Base-by-base conservation (phyloP, 2,797 vertebrate genomes). In the Lepus oiostolus region DNA sequence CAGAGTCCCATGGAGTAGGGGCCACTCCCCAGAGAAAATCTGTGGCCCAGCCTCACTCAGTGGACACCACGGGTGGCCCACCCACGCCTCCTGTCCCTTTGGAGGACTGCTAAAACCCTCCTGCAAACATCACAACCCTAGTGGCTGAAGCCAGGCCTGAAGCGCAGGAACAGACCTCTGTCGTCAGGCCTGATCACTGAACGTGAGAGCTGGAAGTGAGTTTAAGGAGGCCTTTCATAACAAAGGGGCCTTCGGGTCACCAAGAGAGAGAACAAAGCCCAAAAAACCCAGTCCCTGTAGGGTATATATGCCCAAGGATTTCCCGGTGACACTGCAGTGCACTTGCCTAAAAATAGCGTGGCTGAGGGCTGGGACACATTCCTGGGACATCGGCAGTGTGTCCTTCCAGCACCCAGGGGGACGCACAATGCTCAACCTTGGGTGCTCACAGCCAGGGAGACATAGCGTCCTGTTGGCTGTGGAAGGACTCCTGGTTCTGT, bases 331-430 rank as follows among this genome's bases (percentile, higher is more conserved):
- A 70, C 1, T 3, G 0, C 1, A 6, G 11, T 38, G 14, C 30
- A 50, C 8, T 30, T 16, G 2, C 13, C 3, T 38, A 28, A 58
- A 5, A 30, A 24, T n/a, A 32, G 28, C 16, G 1, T n/a, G 42
- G 0, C 0, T 3, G 16, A 65, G 22, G 6, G 30, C 30, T 13
- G 26, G 50, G 38, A 14, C 30, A 2, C 10, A 0, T 47, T 22
- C 52, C 28, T 13, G 10, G 30, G 22, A 47, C 22, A 7, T 17
- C 19, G 86, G 35, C 21, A 32, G 70, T 35, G 19, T 21, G 28
- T 42, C 9, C 12, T 32, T 30, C 62, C n/a, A 35, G 60, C 17
- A 19, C 30, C 22, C 1, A n/a, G 17, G 4, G 22, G 7, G 21
- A 71, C 42, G 21, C 17, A 58, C 63, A 47, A 38, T 11, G 3